Base-by-base conservation (phyloP, 2,888 invertebrate genomes). In the Phoenoteleia sp. region DNA sequence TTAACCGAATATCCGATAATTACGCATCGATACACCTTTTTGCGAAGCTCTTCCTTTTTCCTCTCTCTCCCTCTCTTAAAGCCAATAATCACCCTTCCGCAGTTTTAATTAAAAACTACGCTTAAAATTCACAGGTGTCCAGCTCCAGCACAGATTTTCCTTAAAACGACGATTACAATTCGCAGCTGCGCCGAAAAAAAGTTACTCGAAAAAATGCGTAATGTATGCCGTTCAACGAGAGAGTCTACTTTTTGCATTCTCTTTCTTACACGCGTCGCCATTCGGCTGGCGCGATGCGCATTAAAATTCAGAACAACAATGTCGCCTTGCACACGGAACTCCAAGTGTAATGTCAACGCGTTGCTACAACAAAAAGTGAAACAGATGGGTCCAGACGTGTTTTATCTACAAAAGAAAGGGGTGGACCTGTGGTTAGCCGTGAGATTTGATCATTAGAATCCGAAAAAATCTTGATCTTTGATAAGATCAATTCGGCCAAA, bases 271-370 rank as follows among this genome's bases (percentile, higher is more conserved):
- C 58, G 56, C 66, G 62, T 17, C 56, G 52, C 36, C 67, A 54
- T 62, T 75, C 62, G 69, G 75, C 33, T 39, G 39, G 19, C 58
- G 66, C 21, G 17, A 72, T 66, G 69, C 47, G 27, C 81, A 77
- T 82, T 77, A 82, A 82, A 76, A 82, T 82, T 82, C 82, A 77
- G 72, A 82, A 77, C 82, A 82, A 77, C 77, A 82, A 58, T 77
- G 56, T 82, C 64, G 49, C 69, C 58, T 71, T 52, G 62, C 71
- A 60, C 75, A 64, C 29, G 49, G 56, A 76, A 69, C 72, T 82
- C 76, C 64, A 42, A 62, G 64, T 71, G 75, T 76, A 82, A 76
- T 64, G 82, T 76, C 71, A 76, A 82, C 76, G 82, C 74, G 75
- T 67, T 62, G 39, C 36, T 5, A 25, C 25, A 15, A 21, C 75